Percentiles rank a stretch among this genome's conserved stretches.
phyloP scores from a whole-genome alignment of 1,140 invertebrate species.

The Trachymyrmex cornetzi region DNA sequence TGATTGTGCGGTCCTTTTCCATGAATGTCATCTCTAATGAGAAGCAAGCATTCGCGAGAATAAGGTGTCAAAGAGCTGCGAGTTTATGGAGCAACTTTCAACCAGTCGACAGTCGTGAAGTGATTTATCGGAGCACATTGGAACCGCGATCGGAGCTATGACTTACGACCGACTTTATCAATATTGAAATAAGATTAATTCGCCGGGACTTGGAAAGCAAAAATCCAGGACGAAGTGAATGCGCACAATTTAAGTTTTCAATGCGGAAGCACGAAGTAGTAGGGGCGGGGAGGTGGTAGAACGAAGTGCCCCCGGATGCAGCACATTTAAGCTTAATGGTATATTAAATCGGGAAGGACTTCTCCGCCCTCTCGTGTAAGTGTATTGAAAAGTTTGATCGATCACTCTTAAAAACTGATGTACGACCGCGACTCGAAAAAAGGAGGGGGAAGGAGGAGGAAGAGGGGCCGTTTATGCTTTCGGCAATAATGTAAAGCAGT shows the following conservation, averaged over 20 bases:
- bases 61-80: slow-evolving; percentile 40
- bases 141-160: slow-evolving; percentile 52
- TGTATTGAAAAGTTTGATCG: slow-evolving; percentile 67
- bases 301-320: slow-evolving; percentile 48
- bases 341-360: slow-evolving; percentile 62
- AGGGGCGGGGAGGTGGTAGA: slow-evolving; percentile 5
- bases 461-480: slow-evolving; percentile 39
- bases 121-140: slow-evolving; percentile 51
- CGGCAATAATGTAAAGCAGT: slow-evolving; percentile 33
- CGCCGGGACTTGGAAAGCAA: slow-evolving; percentile 35
- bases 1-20: neutral
- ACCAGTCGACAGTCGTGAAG: slow-evolving; percentile 26
- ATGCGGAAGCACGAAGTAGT: slow-evolving; percentile 36
- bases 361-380: slow-evolving; percentile 6
- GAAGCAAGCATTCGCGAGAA: slow-evolving; percentile 12
- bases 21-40: slow-evolving; percentile 36
- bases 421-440: slow-evolving; percentile 20
- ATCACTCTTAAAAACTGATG: slow-evolving; percentile 43
- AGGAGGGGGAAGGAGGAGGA: neutral
- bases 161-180: slow-evolving; percentile 64
- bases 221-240: slow-evolving; percentile 55
- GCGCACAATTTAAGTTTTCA: slow-evolving; percentile 65
- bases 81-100: slow-evolving; percentile 45
- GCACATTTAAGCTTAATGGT: slow-evolving; percentile 54
- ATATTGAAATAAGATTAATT: slow-evolving; percentile 65